A percentile compares a stretch with the other conserved stretches of the same genome.
These are phyloP conservation scores for Aplysia californica DNA, from an alignment of 1,140 invertebrate species.

Conservation along the genomic window DNA sequence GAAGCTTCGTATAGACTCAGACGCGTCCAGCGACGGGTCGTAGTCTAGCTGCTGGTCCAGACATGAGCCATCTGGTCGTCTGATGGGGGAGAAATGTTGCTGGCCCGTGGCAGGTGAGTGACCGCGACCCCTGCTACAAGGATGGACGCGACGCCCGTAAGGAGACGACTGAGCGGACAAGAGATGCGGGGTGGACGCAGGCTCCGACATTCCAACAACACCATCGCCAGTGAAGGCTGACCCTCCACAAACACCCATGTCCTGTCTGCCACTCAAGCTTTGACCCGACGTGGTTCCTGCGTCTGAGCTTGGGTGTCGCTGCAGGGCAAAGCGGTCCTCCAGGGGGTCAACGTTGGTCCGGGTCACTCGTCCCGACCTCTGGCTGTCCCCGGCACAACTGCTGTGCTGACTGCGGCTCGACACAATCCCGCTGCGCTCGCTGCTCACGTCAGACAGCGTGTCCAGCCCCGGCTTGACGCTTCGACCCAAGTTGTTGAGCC, in stretches of 20 bases:
- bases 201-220: neutral
- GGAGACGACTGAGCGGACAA: slow-evolving; percentile 23
- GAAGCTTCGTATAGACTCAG: slow-evolving; percentile 38
- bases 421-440: slow-evolving; percentile 15
- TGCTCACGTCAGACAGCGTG: slow-evolving; percentile 13
- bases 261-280: slow-evolving; percentile 6
- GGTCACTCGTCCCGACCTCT: neutral
- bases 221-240: neutral
- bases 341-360: slow-evolving; percentile 18
- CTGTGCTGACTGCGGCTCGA: slow-evolving; percentile 16
- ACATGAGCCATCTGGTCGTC: neutral
- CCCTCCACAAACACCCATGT: neutral
- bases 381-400: slow-evolving; percentile 10
- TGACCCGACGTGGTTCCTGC: neutral
- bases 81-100: neutral
- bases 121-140: neutral
- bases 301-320: neutral
- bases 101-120: neutral
- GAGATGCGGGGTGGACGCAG: neutral
- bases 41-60: slow-evolving; percentile 11
- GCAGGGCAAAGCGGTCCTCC: slow-evolving; percentile 4
- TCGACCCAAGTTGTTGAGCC: slow-evolving; percentile 12
- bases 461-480: slow-evolving; percentile 6
- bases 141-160: neutral
- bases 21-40: slow-evolving; percentile 29